phyloP scores from a whole-genome alignment of 2,888 invertebrate genomes.

The Lucinisca nassula region DNA sequence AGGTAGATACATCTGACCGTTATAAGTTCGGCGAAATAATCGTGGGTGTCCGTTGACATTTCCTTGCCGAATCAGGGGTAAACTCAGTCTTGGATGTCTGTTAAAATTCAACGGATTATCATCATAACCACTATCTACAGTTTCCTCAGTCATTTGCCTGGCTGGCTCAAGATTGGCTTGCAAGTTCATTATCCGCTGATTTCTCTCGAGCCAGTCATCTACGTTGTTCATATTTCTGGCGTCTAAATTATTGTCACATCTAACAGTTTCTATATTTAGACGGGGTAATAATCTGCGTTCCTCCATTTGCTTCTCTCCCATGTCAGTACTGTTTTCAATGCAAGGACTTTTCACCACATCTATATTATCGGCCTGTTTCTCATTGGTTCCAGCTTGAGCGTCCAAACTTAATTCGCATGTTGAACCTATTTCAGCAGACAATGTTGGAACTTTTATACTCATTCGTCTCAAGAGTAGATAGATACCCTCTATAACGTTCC shows the following conservation, averaged over 20 bases:
- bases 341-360: neutral
- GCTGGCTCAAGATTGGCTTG: slow-evolving; percentile 39
- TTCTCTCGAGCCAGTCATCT: slow-evolving; percentile 51
- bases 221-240: neutral
- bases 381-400: neutral
- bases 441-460: slow-evolving; percentile 11
- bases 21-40: slow-evolving; percentile 57
- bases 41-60: slow-evolving; percentile 54
- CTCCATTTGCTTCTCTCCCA: neutral
- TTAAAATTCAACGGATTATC: slow-evolving; percentile 60
- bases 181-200: slow-evolving; percentile 19
- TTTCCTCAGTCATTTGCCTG: slow-evolving; percentile 77
- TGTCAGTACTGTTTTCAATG: no score
- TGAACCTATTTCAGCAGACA: neutral
- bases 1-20: slow-evolving; percentile 62
- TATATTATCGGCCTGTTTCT: neutral
- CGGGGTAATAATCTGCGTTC: neutral
- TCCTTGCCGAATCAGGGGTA: slow-evolving; percentile 20
- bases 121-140: slow-evolving; percentile 78
- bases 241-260: neutral
- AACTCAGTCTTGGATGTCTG: slow-evolving; percentile 46
- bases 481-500: slow-evolving; percentile 55
- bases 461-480: slow-evolving; percentile 52
- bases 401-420: no score
- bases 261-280: neutral